Evolutionary conservation across 2,797 vertebrate species (phyloP).

Genomic region (Esox masquinongy): DNA sequence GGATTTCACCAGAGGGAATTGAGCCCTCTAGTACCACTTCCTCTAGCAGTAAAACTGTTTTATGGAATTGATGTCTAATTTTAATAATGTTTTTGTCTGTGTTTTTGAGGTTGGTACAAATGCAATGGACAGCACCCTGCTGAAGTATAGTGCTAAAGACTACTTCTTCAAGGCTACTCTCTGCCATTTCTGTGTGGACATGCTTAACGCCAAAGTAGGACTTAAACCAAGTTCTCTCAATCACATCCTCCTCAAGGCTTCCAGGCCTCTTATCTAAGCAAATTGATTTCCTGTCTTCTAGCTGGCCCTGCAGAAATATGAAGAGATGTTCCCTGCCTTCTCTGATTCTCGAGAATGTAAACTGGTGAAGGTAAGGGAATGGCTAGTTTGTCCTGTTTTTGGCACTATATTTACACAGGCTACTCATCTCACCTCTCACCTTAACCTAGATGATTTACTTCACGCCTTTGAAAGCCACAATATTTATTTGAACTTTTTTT

Average conservation of each 20-base stretch:
- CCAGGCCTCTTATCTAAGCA: neutral
- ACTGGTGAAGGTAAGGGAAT: slow-evolving; percentile 79
- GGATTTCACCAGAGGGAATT: too few relatives aligned
- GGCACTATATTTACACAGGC: neutral
- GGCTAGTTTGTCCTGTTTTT: neutral
- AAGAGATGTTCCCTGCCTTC: slow-evolving; percentile 91
- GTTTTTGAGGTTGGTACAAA: slow-evolving; percentile 81
- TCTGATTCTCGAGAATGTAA: slow-evolving; percentile 79
- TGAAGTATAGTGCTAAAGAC: slow-evolving; percentile 93
- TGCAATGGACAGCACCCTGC: slow-evolving; percentile 90
- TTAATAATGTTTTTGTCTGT: neutral
- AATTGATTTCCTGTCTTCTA: slow-evolving; percentile 22
- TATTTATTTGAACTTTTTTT: neutral
- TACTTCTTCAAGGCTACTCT: slow-evolving; percentile 92
- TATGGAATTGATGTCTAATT: neutral
- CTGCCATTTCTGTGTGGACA: slow-evolving; percentile 93
- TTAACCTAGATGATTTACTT: neutral
- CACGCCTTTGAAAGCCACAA: neutral
- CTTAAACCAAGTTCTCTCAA: neutral
- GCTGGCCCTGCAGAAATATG: slow-evolving; percentile 78
- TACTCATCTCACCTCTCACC: neutral
- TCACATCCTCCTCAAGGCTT: too few relatives aligned
- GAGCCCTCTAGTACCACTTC: too few relatives aligned
- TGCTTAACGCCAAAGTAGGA: slow-evolving; percentile 88
- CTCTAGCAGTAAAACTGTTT: neutral